Evolutionary conservation across 2,797 vertebrate genomes (phyloP).

Genomic region (Lacerta bilineata): DNA sequence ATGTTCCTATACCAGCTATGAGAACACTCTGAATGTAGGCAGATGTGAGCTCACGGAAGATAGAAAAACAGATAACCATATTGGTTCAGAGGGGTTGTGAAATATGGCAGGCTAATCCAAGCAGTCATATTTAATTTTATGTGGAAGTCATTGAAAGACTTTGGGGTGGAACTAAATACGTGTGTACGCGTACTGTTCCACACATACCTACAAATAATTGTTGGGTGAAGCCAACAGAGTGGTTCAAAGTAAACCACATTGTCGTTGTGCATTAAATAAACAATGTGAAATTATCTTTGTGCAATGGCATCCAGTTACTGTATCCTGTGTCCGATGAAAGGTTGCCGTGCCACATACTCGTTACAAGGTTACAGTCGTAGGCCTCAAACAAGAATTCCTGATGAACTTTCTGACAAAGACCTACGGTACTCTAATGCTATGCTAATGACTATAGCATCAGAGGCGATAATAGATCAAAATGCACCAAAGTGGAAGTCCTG

Average conservation of each 20-base stretch:
- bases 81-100: too few relatives aligned
- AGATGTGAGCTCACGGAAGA: too few relatives aligned
- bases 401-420: slow-evolving; percentile 60
- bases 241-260: slow-evolving; percentile 2
- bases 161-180: neutral
- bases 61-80: too few relatives aligned
- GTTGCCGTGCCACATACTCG: slow-evolving; percentile 22
- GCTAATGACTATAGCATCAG: slow-evolving; percentile 57
- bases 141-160: neutral
- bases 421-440: slow-evolving; percentile 50
- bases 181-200: neutral
- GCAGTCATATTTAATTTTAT: neutral
- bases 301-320: neutral
- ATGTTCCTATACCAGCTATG: too few relatives aligned
- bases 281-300: neutral
- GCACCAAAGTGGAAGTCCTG: slow-evolving; percentile 65
- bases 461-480: slow-evolving; percentile 54
- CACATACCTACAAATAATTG: neutral
- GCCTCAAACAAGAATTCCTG: slow-evolving; percentile 63
- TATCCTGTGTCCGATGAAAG: neutral
- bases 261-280: neutral
- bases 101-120: neutral
- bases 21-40: too few relatives aligned
- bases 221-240: neutral
- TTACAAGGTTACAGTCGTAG: slow-evolving; percentile 47